These are phyloP conservation scores for Acrobasis consociella DNA, from an alignment of 2,888 invertebrate genomes.

Conservation along the genomic window DNA sequence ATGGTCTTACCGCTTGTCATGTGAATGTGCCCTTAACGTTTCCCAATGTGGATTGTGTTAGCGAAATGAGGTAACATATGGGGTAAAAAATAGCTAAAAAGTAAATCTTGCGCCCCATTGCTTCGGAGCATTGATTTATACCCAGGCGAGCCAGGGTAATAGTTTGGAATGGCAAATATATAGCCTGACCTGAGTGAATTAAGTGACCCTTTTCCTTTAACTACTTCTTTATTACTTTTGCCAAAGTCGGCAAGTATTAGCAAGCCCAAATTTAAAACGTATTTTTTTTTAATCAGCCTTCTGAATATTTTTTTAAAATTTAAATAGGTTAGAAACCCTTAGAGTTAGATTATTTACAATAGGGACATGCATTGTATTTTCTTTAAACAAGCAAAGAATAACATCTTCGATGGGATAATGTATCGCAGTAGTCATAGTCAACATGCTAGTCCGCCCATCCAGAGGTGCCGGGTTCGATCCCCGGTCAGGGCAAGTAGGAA, in stretches of 20 bases:
- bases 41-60: slow-evolving; percentile 7
- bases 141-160: slow-evolving; percentile 5
- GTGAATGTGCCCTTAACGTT: slow-evolving; percentile 5
- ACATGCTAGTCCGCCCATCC: no score
- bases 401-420: no score
- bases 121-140: slow-evolving; percentile 14
- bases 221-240: slow-evolving; percentile 4
- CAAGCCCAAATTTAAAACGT: no score
- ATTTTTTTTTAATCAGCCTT: no score
- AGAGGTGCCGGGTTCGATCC: no score
- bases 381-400: no score
- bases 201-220: not conserved
- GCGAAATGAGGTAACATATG: slow-evolving; percentile 10
- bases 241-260: not conserved
- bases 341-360: no score
- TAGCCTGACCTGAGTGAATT: slow-evolving; percentile 11
- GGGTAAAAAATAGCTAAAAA: slow-evolving; percentile 17
- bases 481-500: no score
- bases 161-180: slow-evolving; percentile 20
- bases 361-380: no score
- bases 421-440: no score
- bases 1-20: not conserved
- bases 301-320: no score
- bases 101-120: slow-evolving; percentile 18
- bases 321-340: no score